phyloP scores from a whole-genome alignment of 2,113 vertebrate genomes.

The Sceloporus undulatus region DNA sequence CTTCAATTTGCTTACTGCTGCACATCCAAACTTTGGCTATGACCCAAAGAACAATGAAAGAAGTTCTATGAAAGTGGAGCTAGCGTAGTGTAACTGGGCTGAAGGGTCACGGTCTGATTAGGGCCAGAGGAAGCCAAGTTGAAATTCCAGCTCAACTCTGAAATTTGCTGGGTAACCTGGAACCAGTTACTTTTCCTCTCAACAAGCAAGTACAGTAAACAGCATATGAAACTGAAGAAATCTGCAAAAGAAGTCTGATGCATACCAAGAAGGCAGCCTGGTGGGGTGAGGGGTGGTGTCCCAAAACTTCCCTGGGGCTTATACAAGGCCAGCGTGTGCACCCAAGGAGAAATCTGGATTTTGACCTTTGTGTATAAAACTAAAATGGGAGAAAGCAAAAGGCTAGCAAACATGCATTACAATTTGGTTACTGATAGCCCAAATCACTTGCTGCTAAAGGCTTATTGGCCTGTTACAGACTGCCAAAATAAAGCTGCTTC shows the following conservation, averaged over 20 bases:
- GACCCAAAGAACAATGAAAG: background rate
- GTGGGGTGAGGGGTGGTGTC: too few species aligned
- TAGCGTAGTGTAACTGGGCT: background rate
- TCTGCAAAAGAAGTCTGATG: background rate
- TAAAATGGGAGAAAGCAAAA: background rate
- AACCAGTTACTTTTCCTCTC: background rate
- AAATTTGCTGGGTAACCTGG: background rate
- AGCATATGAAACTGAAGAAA: background rate
- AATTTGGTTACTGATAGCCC: background rate
- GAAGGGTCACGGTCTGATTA: background rate
- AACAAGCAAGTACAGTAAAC: background rate
- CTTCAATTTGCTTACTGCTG: background rate
- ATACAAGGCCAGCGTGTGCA: background rate
- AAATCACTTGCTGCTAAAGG: background rate
- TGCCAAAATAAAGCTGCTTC: too few species aligned
- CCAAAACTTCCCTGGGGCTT: background rate
- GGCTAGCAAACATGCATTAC: too few species aligned
- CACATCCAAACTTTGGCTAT: background rate
- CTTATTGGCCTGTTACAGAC: too few species aligned
- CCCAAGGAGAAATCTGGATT: background rate
- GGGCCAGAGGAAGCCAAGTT: background rate
- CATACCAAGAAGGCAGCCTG: background rate
- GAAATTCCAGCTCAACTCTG: background rate
- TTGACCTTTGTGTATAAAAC: background rate
- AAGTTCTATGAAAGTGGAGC: background rate